A percentile compares a stretch with the other conserved stretches of the same genome.
Evolutionary conservation across 2,113 vertebrate genomes (phyloP).

Genomic region (Myotis lucifugus): DNA sequence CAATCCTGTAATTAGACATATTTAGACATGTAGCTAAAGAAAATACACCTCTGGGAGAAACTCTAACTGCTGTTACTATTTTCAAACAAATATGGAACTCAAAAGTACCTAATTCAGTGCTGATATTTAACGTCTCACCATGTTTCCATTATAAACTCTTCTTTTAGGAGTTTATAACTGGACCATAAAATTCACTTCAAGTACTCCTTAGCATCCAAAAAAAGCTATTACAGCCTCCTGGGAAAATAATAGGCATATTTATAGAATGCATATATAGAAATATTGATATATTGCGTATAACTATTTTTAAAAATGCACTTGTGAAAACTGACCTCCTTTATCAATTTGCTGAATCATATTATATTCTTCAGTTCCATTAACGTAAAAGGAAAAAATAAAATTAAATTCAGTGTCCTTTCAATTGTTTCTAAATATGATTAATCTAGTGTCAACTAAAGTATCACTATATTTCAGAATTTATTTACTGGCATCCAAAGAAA

Average conservation of each 20-base stretch:
- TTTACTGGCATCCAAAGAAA: background rate
- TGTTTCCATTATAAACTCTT: slow-evolving; percentile 70
- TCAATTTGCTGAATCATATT: slow-evolving; percentile 73
- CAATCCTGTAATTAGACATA: slow-evolving; percentile 56
- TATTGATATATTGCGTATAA: slow-evolving; percentile 61
- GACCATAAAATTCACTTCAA: slow-evolving; percentile 72
- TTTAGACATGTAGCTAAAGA: slow-evolving; percentile 64
- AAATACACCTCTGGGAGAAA: slow-evolving; percentile 67
- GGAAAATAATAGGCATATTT: slow-evolving; percentile 75
- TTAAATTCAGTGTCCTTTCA: slow-evolving; percentile 68
- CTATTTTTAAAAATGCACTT: slow-evolving; percentile 73
- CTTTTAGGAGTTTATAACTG: slow-evolving; percentile 69
- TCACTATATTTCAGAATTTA: slow-evolving; percentile 12
- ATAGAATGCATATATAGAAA: slow-evolving; percentile 66
- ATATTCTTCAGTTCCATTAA: slow-evolving; percentile 70
- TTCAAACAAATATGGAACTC: slow-evolving; percentile 66
- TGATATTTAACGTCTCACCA: slow-evolving; percentile 66
- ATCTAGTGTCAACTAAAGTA: slow-evolving; percentile 43
- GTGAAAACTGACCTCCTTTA: slow-evolving; percentile 70
- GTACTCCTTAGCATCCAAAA: slow-evolving; percentile 56
- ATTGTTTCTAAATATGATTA: slow-evolving; percentile 68
- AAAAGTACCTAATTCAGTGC: slow-evolving; percentile 59
- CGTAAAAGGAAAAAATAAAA: slow-evolving; percentile 72
- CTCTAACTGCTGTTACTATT: slow-evolving; percentile 64
- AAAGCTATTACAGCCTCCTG: slow-evolving; percentile 66